These are phyloP conservation scores for Merops nubicus DNA, from an alignment of 2,113 vertebrate species.

Conservation along the genomic window DNA sequence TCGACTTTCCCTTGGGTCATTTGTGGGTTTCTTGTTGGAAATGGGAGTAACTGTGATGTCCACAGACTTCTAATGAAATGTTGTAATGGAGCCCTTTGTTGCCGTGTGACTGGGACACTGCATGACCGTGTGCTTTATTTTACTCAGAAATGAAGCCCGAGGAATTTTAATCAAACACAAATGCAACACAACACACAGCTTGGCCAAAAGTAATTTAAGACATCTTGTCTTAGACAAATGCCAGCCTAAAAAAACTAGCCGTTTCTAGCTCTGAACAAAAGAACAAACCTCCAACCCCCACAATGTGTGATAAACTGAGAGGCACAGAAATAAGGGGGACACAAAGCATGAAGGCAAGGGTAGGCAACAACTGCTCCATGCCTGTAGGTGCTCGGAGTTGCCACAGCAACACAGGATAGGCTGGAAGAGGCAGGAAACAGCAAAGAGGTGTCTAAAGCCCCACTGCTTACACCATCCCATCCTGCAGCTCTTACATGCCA, in stretches of 20 bases:
- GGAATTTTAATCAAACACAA: slow-evolving; percentile 46
- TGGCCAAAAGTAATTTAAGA: neutral
- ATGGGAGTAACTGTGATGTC: neutral
- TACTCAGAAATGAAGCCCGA: neutral
- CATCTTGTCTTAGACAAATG: neutral
- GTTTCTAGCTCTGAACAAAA: neutral
- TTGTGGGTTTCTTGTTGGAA: slow-evolving; percentile 10
- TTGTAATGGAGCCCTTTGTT: slow-evolving; percentile 33
- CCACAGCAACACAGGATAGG: slow-evolving; percentile 50
- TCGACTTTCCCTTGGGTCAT: neutral
- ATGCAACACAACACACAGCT: neutral
- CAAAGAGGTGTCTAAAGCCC: neutral
- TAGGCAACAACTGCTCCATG: neutral
- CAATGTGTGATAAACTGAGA: neutral
- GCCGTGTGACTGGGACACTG: slow-evolving; percentile 13
- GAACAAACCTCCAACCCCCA: neutral
- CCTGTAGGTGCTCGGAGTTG: slow-evolving; percentile 16
- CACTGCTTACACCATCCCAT: neutral
- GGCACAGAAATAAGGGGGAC: neutral
- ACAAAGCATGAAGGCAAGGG: neutral
- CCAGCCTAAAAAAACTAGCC: neutral
- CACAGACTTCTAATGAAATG: slow-evolving; percentile 20
- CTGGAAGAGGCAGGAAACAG: slow-evolving; percentile 33
- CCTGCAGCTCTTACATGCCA: neutral
- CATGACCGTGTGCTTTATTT: neutral